These are phyloP conservation scores for Tonatia bakeri DNA, from an alignment of 2,113 vertebrate genomes.

Conservation along the genomic window DNA sequence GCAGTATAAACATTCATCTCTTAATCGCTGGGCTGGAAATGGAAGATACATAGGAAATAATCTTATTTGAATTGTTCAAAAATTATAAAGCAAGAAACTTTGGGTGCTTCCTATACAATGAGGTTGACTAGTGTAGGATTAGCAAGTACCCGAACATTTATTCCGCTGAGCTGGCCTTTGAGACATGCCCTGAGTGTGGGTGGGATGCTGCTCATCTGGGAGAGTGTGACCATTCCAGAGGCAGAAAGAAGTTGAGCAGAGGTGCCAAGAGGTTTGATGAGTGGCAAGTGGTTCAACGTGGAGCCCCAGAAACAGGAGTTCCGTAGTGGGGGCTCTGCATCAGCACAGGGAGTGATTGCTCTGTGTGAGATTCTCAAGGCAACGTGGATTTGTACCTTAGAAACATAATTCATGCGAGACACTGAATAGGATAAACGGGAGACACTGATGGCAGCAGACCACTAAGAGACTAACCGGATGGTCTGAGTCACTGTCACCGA, in stretches of 20 bases:
- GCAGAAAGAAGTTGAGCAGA: not conserved
- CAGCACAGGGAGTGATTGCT: rapidly evolving
- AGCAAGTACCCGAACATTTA: not conserved
- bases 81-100: not conserved
- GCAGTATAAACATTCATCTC: not conserved
- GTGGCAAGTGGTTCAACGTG: not conserved
- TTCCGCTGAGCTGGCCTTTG: not conserved
- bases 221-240: not conserved
- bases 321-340: rapidly evolving
- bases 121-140: not conserved
- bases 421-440: not conserved
- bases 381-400: not conserved
- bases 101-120: not conserved
- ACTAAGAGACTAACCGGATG: not conserved
- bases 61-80: not conserved
- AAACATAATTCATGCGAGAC: not conserved
- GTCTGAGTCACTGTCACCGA: not conserved
- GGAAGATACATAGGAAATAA: not conserved
- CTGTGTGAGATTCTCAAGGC: not conserved
- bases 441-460: not conserved
- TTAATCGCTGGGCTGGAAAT: not conserved
- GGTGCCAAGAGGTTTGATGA: not conserved
- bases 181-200: not conserved
- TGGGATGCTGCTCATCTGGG: not conserved
- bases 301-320: not conserved